phyloP scores from a whole-genome alignment of 2,113 vertebrate genomes.

The Paramisgurnus dabryanus region DNA sequence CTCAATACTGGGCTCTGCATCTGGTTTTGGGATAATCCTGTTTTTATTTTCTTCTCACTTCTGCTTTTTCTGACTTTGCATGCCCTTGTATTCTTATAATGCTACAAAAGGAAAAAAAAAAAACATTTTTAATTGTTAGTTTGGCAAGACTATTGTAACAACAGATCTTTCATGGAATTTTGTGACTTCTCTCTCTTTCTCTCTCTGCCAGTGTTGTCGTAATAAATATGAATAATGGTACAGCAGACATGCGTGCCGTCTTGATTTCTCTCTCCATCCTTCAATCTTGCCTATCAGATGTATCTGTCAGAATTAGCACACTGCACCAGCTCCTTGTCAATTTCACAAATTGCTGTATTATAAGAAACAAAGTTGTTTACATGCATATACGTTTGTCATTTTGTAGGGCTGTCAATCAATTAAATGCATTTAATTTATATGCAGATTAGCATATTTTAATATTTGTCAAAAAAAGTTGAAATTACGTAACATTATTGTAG shows the following conservation, averaged over 20 bases:
- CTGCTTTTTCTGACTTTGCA: conserved; percentile 71
- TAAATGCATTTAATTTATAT: not conserved
- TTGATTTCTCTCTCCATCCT: conserved; percentile 70
- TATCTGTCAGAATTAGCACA: conserved; percentile 44
- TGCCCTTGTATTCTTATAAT: conserved; percentile 76
- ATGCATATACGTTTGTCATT: no score
- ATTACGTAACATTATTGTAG: no score
- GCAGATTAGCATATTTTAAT: no score
- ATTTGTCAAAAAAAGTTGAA: no score
- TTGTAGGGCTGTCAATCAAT: not conserved
- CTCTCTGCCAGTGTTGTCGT: conserved; percentile 89
- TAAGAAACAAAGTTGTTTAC: conserved; percentile 20
- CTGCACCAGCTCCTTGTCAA: conserved; percentile 76
- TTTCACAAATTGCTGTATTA: conserved; percentile 79
- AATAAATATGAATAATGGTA: conserved; percentile 98
- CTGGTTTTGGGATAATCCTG: conserved; percentile 68
- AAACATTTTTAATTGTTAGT: conserved; percentile 76
- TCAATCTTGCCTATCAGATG: conserved; percentile 38
- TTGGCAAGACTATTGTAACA: conserved; percentile 86
- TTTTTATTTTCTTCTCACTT: conserved; percentile 64
- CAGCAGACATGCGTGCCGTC: conserved; percentile 91
- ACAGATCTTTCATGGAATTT: conserved; percentile 82
- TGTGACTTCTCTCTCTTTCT: conserved; percentile 83
- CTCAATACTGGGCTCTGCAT: conserved; percentile 83
- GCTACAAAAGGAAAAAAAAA: conserved; percentile 64